Evolutionary conservation across 1,140 invertebrate genomes (phyloP), one percentile per base, ranked within the genome.

Genomic region (Drosophila truncata): DNA sequence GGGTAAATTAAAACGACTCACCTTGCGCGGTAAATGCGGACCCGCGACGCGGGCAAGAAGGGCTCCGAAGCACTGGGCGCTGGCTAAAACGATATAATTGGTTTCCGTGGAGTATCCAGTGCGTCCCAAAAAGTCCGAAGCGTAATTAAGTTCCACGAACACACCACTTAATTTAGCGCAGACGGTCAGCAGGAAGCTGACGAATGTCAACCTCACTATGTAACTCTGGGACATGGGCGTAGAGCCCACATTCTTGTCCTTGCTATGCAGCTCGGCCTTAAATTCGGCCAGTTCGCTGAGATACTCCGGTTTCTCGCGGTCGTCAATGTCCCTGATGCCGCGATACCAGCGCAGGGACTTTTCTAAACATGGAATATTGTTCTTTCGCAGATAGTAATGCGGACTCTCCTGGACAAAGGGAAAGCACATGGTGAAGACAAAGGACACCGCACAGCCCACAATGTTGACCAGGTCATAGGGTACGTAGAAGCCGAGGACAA

Each of bases 371-470:
- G 93, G 82, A n/a, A 92, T 85, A 60, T 94, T 91, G 46, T 93
- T 93, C 54, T 93, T 94, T 52, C 94, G 94, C 57, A 95, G 79
- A 62, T 94, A 94, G 73, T 93, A 95, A 71, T 95, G 94, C n/a
- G 95, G 94, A 63, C 94, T 95, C 92, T 95, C 95, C 29, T 94
- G 94, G 42, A 94, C 90, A 75, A 95, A 95, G 29, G 94, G 93
- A 69, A 95, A 95, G 9, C 90, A 86, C 41, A 94, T 67, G 13
- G 94, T 91, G 80, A 95, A 95, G 20, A 91, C 78, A 47, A 94
- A 93, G 7, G 95, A 94, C n/a, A 94, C 92, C 47, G 93, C 92
- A 84, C 94, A 93, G 8, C 91, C 91, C 9, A 88, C 67, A 9
- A 92, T 67, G 18, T 80, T 77, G 0, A 87, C 85, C 58, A 70